Evolutionary conservation across 1,140 invertebrate species (phyloP), one percentile per base, ranked within the genome.

Genomic region (Drepana arcuata): DNA sequence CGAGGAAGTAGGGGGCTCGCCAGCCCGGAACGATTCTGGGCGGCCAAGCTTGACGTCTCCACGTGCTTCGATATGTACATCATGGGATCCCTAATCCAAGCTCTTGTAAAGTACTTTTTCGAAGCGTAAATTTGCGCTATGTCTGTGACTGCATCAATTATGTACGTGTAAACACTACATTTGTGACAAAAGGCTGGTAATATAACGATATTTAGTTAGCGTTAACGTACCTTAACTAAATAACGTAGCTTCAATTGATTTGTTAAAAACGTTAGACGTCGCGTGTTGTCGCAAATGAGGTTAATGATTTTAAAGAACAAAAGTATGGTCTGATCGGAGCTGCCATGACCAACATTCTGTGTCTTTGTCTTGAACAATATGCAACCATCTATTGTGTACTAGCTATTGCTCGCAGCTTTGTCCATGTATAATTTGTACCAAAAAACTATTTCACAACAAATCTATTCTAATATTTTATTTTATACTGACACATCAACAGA

Each of bases 1-100:
- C 48, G 40, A 29, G 47, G 41, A 48, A 55, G 57, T 39, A 55
- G 58, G 61, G 57, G 58, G 62, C 14, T 59, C 68, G 56, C 15
- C 59, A 63, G 56, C 38, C 64, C 71, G 61, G 70, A 62, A 75
- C 68, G 65, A 26, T 33, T 48, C 31, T 30, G 42, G 34, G 15
- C 63, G 63, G 48, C 71, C 43, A 41, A 59, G 49, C 60, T 60
- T 64, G 50, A 58, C 63, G 57, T 64, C 56, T 69, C 60, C 53
- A 45, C 49, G 42, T 55, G 44, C 35, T 41, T 61, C 53, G 34
- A 59, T 57, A 48, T 21, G 43, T 41, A 48, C 39, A 46, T 56
- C 27, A 53, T 52, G 53, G 45, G 47, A 56, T 55, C 50, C 48
- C 47, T 55, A 52, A 64, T 58, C 52, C 52, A 41, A 50, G 18